phyloP scores from a whole-genome alignment of 2,888 invertebrate species.

The Allacma fusca region DNA sequence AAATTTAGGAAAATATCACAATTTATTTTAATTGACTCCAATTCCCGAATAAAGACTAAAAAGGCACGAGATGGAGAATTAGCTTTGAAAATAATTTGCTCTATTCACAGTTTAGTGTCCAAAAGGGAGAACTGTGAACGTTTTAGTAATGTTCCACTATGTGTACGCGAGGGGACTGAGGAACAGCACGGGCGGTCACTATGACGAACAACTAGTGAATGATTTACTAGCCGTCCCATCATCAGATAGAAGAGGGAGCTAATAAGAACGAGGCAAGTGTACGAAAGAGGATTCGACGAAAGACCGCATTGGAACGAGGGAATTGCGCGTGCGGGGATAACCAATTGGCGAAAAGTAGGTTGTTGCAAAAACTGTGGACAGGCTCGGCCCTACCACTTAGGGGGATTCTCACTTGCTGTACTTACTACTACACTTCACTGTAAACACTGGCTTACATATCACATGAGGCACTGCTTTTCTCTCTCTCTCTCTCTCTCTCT shows the following conservation, averaged over 20 bases:
- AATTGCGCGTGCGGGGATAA: constrained; percentile 47
- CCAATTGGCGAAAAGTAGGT: constrained; percentile 43
- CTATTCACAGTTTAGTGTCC: no score
- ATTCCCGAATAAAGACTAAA: no score
- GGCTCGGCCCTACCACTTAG: constrained; percentile 26
- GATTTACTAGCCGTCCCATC: constrained; percentile 30
- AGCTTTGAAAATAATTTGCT: no score
- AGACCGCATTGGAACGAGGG: constrained; percentile 46
- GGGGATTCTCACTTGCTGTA: no score
- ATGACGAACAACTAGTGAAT: constrained; percentile 33
- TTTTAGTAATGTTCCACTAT: no score
- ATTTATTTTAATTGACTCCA: no score
- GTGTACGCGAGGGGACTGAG: not conserved
- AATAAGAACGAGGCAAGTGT: constrained; percentile 19
- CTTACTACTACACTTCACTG: not conserved
- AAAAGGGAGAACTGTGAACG: no score
- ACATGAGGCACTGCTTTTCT: no score
- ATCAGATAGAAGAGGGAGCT: constrained; percentile 34
- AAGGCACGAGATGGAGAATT: no score
- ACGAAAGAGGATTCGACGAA: constrained; percentile 26
- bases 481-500: no score
- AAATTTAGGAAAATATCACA: not conserved
- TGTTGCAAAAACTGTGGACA: constrained; percentile 40
- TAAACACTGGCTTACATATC: no score
- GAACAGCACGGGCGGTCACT: constrained; percentile 3